Percentiles rank a stretch among this genome's conserved stretches.
These are phyloP conservation scores for Orcinus orca DNA, from an alignment of 2,113 vertebrate species.

Conservation along the genomic window DNA sequence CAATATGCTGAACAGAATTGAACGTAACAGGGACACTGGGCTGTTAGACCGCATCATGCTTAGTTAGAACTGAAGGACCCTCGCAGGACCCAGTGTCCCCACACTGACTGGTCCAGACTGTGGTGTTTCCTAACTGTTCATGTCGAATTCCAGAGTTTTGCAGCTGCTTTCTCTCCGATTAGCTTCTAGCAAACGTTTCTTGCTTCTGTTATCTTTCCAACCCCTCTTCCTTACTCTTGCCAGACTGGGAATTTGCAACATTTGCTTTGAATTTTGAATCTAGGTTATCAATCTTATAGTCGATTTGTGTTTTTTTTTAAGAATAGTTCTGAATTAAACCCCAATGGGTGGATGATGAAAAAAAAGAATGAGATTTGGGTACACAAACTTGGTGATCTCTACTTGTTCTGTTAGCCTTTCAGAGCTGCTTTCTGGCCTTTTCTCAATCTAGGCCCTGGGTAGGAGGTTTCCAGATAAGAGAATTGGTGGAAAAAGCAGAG, in stretches of 20 bases:
- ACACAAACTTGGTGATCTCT: background rate
- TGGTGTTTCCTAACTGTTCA: rapidly evolving
- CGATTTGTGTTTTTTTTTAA: background rate
- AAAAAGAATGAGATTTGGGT: background rate
- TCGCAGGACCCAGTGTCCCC: background rate
- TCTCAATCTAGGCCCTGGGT: background rate
- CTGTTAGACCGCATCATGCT: too few relatives aligned
- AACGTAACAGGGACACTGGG: background rate
- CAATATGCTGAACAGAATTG: background rate
- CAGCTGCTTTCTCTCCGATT: background rate
- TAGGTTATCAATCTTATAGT: background rate
- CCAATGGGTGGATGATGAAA: background rate
- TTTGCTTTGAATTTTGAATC: slow-evolving; percentile 2
- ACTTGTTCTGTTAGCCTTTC: background rate
- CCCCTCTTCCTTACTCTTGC: background rate
- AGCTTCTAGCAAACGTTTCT: background rate
- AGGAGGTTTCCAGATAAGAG: background rate
- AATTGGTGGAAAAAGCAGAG: background rate
- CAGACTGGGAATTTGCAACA: background rate
- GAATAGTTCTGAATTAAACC: background rate
- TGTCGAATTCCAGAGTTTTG: background rate
- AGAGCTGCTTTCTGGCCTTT: background rate
- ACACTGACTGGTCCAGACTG: rapidly evolving
- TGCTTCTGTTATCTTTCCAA: background rate
- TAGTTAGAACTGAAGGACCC: background rate